phyloP scores from a whole-genome alignment of 2,797 vertebrate species.

The Notoglanidium macrostoma region DNA sequence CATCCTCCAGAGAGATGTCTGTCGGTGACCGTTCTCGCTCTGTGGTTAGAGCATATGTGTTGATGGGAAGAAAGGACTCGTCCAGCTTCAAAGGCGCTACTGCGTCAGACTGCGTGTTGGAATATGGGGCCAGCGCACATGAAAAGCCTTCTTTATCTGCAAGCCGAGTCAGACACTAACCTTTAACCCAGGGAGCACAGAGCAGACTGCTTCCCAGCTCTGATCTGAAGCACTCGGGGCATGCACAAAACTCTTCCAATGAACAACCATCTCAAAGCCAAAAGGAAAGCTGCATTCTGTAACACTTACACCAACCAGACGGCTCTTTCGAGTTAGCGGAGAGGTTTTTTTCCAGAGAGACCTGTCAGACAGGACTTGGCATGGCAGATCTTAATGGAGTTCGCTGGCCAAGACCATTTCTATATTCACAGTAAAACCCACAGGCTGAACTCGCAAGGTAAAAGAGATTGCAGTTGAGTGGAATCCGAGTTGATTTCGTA shows the following conservation, averaged over 20 bases:
- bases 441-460: conserved; percentile 3
- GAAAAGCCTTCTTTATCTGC: conserved; percentile 77
- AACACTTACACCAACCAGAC: not conserved
- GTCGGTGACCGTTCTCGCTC: conserved; percentile 3
- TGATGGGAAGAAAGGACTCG: conserved; percentile 39
- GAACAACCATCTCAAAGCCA: conserved; percentile 5
- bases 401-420: not conserved
- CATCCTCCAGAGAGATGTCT: conserved; percentile 22
- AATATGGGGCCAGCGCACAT: conserved; percentile 69
- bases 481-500: not conserved
- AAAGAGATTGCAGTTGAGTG: not conserved
- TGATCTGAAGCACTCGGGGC: conserved; percentile 69
- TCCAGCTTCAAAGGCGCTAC: conserved; percentile 68
- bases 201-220: conserved; percentile 68
- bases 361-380: conserved; percentile 6
- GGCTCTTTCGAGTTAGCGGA: conserved; percentile 4
- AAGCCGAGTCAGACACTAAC: conserved; percentile 67
- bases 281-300: conserved; percentile 26
- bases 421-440: conserved; percentile 6
- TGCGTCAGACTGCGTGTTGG: conserved; percentile 66
- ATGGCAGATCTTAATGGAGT: conserved; percentile 18
- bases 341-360: not conserved
- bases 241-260: conserved; percentile 22
- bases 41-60: conserved; percentile 39
- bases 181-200: conserved; percentile 70